phyloP scores from a whole-genome alignment of 2,113 vertebrate species.

The Phrynosoma platyrhinos region DNA sequence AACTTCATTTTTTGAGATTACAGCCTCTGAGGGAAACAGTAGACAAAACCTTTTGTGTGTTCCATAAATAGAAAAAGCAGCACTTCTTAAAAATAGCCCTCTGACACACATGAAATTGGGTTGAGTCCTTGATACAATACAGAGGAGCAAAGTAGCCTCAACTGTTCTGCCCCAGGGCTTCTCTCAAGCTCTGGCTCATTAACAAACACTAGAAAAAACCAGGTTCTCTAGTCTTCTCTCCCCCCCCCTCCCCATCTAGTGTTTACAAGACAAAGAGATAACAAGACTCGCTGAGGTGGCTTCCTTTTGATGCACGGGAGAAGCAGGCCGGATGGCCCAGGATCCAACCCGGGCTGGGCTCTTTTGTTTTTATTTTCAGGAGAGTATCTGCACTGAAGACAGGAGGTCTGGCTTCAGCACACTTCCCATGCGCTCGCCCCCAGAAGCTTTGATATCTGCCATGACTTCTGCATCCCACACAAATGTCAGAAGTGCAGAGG shows the following conservation, averaged over 20 bases:
- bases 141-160: background rate
- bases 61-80: background rate
- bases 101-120: background rate
- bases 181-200: fast-evolving
- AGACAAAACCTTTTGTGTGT: too few relatives aligned
- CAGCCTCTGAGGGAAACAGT: background rate
- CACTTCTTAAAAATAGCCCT: background rate
- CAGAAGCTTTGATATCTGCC: conserved; percentile 84
- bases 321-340: background rate
- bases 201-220: background rate
- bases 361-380: conserved; percentile 78
- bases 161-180: background rate
- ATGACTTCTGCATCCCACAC: conserved; percentile 86
- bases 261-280: background rate
- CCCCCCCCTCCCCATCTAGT: background rate
- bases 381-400: conserved; percentile 77
- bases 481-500: conserved; percentile 89
- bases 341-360: background rate
- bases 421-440: conserved; percentile 64
- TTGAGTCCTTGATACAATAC: too few relatives aligned
- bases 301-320: background rate
- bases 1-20: background rate
- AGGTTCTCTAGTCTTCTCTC: too few relatives aligned
- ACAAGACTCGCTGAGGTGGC: background rate
- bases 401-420: conserved; percentile 84